These are phyloP conservation scores for Muricea muricata DNA, from an alignment of 92 coral and sea anemone genomes.

Conservation along the genomic window DNA sequence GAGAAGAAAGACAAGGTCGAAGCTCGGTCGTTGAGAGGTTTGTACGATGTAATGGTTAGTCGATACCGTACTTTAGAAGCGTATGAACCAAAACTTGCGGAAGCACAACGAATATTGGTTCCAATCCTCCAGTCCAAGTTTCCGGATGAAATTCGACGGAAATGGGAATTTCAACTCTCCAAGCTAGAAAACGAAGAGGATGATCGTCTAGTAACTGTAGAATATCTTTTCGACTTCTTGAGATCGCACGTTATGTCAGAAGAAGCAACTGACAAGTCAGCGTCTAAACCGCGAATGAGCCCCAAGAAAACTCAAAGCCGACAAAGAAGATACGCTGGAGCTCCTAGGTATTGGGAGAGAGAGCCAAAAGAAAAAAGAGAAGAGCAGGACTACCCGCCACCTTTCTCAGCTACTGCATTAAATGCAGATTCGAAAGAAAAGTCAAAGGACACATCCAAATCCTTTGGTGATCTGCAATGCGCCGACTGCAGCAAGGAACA, in stretches of 20 bases:
- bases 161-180: constrained; percentile 41
- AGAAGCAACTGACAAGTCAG: not conserved
- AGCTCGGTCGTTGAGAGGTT: constrained; percentile 27
- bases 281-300: not conserved
- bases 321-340: not conserved
- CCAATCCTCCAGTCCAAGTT: constrained; percentile 41
- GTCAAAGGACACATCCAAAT: not conserved
- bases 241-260: not conserved
- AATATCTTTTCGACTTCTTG: not conserved
- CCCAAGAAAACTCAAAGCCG: not conserved
- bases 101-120: too few species aligned
- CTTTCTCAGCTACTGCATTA: constrained; percentile 7
- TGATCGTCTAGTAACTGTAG: constrained; percentile 10
- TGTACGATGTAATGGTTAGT: constrained; percentile 41
- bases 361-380: not conserved
- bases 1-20: constrained; percentile 37
- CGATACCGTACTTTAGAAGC: constrained; percentile 25
- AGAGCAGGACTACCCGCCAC: not conserved
- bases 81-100: constrained; percentile 25
- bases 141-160: constrained; percentile 19
- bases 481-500: not conserved
- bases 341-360: not conserved
- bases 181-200: constrained; percentile 28
- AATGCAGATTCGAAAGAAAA: not conserved
- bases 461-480: not conserved